Conservation (phyloP, 2,888 invertebrate genomes). For the Listrodromus nycthemerus region DNA sequence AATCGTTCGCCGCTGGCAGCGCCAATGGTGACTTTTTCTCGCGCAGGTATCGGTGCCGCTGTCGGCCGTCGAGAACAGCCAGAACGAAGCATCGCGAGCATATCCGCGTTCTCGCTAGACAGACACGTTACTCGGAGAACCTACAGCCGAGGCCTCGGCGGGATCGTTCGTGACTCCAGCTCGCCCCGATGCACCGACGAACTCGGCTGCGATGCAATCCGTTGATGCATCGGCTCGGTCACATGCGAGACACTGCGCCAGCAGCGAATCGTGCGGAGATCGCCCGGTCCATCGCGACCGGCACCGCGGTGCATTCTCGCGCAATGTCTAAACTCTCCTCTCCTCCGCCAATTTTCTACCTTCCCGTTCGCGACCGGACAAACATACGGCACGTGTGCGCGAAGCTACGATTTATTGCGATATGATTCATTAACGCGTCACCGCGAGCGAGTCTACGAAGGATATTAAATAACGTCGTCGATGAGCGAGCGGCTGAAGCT, state of each 20-base stretch:
- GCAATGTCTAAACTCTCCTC: not conserved
- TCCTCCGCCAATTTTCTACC: not conserved
- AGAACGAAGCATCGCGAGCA: constrained; percentile 38
- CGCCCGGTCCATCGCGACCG: not conserved
- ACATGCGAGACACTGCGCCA: not conserved
- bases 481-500: not conserved
- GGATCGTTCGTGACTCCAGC: constrained; percentile 26
- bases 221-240: constrained; percentile 2
- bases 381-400: constrained; percentile 3
- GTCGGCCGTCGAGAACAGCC: constrained; percentile 1
- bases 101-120: constrained; percentile 62
- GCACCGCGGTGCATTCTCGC: not conserved
- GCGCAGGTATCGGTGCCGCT: not conserved
- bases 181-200: not conserved
- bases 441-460: not conserved
- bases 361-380: not conserved
- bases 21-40: not conserved
- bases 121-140: constrained; percentile 55
- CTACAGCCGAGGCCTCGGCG: constrained; percentile 15
- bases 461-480: constrained; percentile 12
- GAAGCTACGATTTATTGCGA: constrained; percentile 32
- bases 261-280: not conserved
- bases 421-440: constrained; percentile 52
- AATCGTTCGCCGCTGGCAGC: constrained; percentile 50
- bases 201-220: constrained; percentile 10